These are phyloP conservation scores for Papilio helenus DNA, from an alignment of 1,140 invertebrate species.

Conservation along the genomic window DNA sequence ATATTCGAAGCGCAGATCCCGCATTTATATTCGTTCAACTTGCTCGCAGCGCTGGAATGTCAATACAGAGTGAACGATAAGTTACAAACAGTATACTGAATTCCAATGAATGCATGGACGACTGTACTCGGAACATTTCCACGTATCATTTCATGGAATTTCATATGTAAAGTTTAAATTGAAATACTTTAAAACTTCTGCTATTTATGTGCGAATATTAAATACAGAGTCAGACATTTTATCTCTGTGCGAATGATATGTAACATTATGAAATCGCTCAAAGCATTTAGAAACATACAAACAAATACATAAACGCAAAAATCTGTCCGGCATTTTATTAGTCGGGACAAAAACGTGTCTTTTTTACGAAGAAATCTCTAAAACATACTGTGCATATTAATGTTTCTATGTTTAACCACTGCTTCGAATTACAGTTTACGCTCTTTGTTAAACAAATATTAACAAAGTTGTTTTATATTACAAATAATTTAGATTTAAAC, in stretches of 20 bases:
- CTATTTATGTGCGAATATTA: background rate
- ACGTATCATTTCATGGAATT: background rate
- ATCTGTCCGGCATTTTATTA: no score
- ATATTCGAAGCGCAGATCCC: constrained; percentile 5
- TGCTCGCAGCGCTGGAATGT: background rate
- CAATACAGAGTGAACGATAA: background rate
- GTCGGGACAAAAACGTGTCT: no score
- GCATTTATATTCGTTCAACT: background rate
- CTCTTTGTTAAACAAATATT: background rate
- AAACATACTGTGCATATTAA: no score
- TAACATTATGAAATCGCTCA: no score
- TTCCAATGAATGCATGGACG: background rate
- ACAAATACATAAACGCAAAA: no score
- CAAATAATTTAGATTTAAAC: background rate
- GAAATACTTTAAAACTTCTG: background rate
- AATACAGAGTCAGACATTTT: no score
- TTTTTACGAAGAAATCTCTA: no score
- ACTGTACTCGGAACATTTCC: background rate
- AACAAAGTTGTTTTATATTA: background rate
- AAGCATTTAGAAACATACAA: no score
- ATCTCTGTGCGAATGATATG: no score
- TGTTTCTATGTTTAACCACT: no score
- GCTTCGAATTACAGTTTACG: background rate
- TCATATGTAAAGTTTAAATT: background rate
- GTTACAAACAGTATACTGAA: background rate